Percentiles rank a stretch among this genome's conserved stretches.
These are phyloP conservation scores for Neotoxoptera formosana DNA, from an alignment of 1,140 invertebrate species.

Conservation along the genomic window DNA sequence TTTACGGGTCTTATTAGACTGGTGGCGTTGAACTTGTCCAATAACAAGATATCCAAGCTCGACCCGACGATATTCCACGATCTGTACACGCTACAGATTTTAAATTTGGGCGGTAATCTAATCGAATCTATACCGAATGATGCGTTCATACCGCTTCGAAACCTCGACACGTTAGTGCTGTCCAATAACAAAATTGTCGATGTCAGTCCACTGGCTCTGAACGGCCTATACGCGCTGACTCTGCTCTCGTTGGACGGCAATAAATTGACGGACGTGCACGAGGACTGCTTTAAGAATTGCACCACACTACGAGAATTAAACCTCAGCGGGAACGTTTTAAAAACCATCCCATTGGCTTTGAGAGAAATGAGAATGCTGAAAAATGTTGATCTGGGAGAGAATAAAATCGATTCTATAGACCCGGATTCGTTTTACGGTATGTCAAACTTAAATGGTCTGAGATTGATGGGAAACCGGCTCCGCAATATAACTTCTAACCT, in stretches of 20 bases:
- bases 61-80: constrained; percentile 82
- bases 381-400: constrained; percentile 83
- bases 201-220: constrained; percentile 78
- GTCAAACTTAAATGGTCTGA: constrained; percentile 79
- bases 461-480: constrained; percentile 87
- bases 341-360: constrained; percentile 76
- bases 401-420: constrained; percentile 77
- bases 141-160: constrained; percentile 83
- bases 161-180: constrained; percentile 80
- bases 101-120: constrained; percentile 81
- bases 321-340: constrained; percentile 81
- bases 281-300: constrained; percentile 82
- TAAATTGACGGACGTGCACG: constrained; percentile 76
- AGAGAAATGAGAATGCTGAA: constrained; percentile 77
- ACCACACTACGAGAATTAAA: constrained; percentile 81
- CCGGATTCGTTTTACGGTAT: constrained; percentile 83
- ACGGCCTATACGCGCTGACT: constrained; percentile 80
- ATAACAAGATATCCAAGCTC: constrained; percentile 82
- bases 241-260: constrained; percentile 83
- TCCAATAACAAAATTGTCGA: constrained; percentile 81
- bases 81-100: constrained; percentile 81
- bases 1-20: constrained; percentile 87
- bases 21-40: constrained; percentile 83
- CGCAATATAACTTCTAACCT: constrained; percentile 83
- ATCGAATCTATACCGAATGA: constrained; percentile 80